These are phyloP conservation scores for Vulpes ferrilata DNA, from an alignment of 2,113 vertebrate species.

Conservation along the genomic window DNA sequence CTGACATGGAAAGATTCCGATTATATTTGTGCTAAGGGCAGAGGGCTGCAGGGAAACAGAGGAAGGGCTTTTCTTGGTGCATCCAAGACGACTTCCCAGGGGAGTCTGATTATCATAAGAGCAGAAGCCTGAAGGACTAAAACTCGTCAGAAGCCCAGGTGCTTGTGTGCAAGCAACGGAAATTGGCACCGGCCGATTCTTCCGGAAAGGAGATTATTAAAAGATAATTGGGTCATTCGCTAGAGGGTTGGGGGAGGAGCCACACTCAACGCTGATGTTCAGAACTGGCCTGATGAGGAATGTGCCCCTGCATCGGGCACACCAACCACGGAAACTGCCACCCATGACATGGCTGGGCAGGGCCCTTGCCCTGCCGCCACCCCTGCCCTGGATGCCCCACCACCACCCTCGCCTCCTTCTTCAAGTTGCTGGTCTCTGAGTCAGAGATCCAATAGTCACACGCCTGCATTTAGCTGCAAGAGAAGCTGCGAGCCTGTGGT, in stretches of 20 bases:
- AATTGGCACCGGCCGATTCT: background rate
- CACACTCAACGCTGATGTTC: accelerated
- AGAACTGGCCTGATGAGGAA: background rate
- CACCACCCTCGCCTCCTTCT: background rate
- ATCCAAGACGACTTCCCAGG: background rate
- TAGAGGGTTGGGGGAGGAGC: background rate
- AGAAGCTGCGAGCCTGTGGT: background rate
- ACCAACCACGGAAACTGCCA: background rate
- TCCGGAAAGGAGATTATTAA: background rate
- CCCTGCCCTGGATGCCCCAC: background rate
- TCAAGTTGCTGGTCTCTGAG: background rate
- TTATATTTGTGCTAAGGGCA: accelerated
- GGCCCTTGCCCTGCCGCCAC: too few relatives aligned
- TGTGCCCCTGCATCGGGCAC: accelerated
- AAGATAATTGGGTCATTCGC: background rate
- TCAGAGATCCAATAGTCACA: background rate
- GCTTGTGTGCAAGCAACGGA: background rate
- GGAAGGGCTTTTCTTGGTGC: background rate
- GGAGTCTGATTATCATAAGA: background rate
- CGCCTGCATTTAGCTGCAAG: background rate
- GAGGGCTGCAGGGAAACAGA: background rate
- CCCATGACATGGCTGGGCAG: accelerated
- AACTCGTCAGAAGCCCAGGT: background rate
- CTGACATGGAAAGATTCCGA: background rate
- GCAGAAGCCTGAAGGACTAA: background rate